Evolutionary conservation across 1,140 invertebrate species (phyloP).

Genomic region (Drosophila arizonae): DNA sequence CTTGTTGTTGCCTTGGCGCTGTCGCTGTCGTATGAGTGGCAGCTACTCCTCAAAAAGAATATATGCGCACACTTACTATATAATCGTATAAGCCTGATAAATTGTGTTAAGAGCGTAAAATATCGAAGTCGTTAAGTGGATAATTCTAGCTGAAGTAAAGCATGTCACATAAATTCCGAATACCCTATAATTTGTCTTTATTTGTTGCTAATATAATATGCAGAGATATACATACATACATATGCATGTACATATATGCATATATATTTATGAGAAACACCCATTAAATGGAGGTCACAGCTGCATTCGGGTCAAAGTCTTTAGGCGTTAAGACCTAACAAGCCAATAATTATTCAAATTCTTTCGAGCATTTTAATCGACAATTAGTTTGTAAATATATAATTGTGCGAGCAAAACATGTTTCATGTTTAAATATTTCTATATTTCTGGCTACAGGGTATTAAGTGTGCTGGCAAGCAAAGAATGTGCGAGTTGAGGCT

Average conservation of each 20-base stretch:
- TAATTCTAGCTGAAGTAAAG: no score
- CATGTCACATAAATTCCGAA: no score
- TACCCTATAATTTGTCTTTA: no score
- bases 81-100: no score
- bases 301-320: not conserved
- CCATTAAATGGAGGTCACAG: not conserved
- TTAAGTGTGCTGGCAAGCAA: not conserved
- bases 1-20: conserved; percentile 39
- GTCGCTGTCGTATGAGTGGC: not conserved
- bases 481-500: no score
- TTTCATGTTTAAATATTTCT: not conserved
- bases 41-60: conserved; percentile 1
- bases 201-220: no score
- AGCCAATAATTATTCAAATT: conserved; percentile 1
- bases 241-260: no score
- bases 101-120: no score
- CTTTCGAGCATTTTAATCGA: not conserved
- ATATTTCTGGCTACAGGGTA: not conserved
- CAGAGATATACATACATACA: no score
- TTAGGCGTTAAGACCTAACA: not conserved
- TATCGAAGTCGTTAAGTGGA: no score
- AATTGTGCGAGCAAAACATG: not conserved
- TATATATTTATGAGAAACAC: no score
- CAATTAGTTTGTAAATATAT: not conserved
- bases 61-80: not conserved